phyloP scores from a whole-genome alignment of 2,113 vertebrate genomes.

The Hippocampus zosterae region DNA sequence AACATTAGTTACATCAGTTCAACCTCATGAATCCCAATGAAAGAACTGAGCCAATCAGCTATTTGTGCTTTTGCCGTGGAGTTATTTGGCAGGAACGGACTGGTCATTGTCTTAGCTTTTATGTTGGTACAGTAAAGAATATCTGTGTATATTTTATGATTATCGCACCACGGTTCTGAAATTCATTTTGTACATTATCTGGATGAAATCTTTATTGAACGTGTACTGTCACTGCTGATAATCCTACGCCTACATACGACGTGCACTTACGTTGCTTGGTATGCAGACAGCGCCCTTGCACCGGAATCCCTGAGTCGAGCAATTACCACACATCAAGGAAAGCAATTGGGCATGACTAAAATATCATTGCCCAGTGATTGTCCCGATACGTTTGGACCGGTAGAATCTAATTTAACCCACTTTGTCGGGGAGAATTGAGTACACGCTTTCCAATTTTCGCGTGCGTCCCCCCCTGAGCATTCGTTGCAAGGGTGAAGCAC shows the following conservation, averaged over 20 bases:
- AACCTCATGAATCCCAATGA: no score
- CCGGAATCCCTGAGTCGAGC: conserved; percentile 59
- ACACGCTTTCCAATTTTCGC: conserved; percentile 61
- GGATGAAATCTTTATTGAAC: not conserved
- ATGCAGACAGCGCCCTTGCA: conserved; percentile 40
- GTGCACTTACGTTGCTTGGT: conserved; percentile 39
- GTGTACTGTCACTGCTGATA: conserved; percentile 2
- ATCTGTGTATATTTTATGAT: not conserved
- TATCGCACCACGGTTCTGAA: not conserved
- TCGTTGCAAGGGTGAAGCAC: conserved; percentile 40
- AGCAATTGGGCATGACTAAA: conserved; percentile 73
- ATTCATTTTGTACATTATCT: not conserved
- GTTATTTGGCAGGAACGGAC: not conserved
- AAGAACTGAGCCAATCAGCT: no score
- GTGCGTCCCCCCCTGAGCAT: conserved; percentile 47
- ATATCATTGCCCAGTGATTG: conserved; percentile 63
- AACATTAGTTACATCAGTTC: no score
- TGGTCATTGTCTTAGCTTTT: not conserved
- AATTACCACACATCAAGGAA: conserved; percentile 73
- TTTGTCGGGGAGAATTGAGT: conserved; percentile 68
- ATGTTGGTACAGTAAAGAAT: not conserved
- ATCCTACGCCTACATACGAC: not conserved
- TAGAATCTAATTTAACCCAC: conserved; percentile 64
- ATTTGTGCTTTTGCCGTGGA: no score
- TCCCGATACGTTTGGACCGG: conserved; percentile 56